These are phyloP conservation scores for Himalopsyche japonica DNA, from an alignment of 2,888 invertebrate species.

Conservation along the genomic window DNA sequence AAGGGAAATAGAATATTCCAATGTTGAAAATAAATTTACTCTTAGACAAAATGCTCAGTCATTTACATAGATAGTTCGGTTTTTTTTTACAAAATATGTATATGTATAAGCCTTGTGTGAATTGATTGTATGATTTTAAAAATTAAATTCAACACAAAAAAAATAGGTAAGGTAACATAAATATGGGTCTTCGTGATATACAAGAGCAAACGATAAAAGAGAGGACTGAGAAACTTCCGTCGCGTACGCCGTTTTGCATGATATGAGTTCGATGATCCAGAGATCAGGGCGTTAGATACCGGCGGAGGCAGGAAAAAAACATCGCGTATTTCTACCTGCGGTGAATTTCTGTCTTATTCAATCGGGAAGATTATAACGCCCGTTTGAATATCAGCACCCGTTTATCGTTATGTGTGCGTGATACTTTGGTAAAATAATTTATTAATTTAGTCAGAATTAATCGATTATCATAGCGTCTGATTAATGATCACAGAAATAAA, in stretches of 20 bases:
- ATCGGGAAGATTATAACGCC: neutral
- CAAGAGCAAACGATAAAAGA: neutral
- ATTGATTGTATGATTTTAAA: no score
- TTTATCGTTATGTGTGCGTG: neutral
- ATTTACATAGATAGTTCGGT: no score
- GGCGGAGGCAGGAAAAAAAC: neutral
- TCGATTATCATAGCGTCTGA: no score
- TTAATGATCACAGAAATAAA: no score
- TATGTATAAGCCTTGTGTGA: no score
- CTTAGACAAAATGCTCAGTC: no score
- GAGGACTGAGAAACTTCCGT: neutral
- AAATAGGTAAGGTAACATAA: no score
- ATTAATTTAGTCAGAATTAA: no score
- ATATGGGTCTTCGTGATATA: neutral
- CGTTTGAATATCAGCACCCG: neutral
- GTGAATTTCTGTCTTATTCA: neutral
- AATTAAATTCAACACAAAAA: no score
- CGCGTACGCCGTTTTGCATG: neutral
- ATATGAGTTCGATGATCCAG: neutral
- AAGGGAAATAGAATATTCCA: no score
- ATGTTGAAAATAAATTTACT: no score
- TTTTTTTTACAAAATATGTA: no score
- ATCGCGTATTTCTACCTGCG: neutral
- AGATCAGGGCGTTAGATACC: neutral
- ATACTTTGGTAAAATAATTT: neutral